Conservation (phyloP, 2,113 vertebrate genomes). For the Perca flavescens region DNA sequence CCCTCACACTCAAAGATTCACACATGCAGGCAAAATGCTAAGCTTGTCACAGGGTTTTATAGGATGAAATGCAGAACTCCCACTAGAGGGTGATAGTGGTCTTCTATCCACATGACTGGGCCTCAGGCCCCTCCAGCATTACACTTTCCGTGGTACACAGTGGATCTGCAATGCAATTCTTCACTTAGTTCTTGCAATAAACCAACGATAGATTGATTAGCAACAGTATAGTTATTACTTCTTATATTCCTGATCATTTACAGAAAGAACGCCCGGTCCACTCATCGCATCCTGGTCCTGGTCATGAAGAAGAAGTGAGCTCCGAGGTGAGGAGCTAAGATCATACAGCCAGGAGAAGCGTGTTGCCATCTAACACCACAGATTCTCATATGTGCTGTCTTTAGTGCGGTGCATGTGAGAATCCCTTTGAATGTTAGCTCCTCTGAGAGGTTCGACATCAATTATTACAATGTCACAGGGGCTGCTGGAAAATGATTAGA, state of each 20-base stretch:
- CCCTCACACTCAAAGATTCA: not conserved
- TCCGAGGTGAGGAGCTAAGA: slow-evolving; percentile 72
- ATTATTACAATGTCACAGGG: slow-evolving; percentile 1
- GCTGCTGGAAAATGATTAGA: slow-evolving; percentile 13
- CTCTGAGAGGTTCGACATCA: not conserved
- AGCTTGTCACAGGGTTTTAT: not conserved
- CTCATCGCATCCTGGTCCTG: slow-evolving; percentile 86
- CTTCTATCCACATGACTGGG: slow-evolving; percentile 10
- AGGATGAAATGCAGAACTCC: slow-evolving; percentile 13
- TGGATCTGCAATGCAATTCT: not conserved
- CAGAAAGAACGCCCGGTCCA: slow-evolving; percentile 90
- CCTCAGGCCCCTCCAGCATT: not conserved
- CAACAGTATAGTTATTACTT: not conserved
- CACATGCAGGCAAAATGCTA: not conserved
- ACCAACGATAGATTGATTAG: not conserved
- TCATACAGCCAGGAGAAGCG: not conserved
- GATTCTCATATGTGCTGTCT: not conserved
- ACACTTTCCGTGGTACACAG: not conserved
- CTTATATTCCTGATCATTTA: slow-evolving; percentile 7
- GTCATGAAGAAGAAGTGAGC: slow-evolving; percentile 89
- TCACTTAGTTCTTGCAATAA: not conserved
- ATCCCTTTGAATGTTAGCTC: not conserved
- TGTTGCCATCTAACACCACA: not conserved
- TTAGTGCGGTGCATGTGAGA: rapidly evolving
- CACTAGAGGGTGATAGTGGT: slow-evolving; percentile 78